These are phyloP conservation scores for Moxostoma hubbsi DNA, from an alignment of 2,797 vertebrate genomes.

Conservation along the genomic window DNA sequence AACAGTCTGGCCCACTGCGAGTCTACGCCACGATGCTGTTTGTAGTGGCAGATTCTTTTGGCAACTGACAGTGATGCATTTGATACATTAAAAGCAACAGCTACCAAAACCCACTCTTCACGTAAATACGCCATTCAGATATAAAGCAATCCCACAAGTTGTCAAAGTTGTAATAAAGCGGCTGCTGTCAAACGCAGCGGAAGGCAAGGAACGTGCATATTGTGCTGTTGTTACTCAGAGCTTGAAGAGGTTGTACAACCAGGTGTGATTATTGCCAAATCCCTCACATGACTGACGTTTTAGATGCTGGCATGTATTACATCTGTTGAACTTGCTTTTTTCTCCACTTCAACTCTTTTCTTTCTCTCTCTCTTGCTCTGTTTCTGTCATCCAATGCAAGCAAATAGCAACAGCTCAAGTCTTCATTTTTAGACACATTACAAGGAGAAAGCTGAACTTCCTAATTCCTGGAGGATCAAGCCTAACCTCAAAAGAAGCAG, in stretches of 20 bases:
- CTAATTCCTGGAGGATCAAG: slow-evolving; percentile 46
- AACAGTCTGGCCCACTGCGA: slow-evolving; percentile 20
- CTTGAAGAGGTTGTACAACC: slow-evolving; percentile 48
- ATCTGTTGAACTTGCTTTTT: slow-evolving; percentile 51
- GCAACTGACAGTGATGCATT: slow-evolving; percentile 72
- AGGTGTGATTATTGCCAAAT: slow-evolving; percentile 48
- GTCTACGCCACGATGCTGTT: slow-evolving; percentile 2
- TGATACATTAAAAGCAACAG: slow-evolving; percentile 64
- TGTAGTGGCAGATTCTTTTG: slow-evolving; percentile 56
- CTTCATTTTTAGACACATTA: slow-evolving; percentile 42
- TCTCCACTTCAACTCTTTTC: slow-evolving; percentile 52
- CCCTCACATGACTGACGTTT: slow-evolving; percentile 57
- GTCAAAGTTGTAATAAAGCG: slow-evolving; percentile 61
- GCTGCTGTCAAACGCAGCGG: slow-evolving; percentile 29
- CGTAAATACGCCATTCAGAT: slow-evolving; percentile 68
- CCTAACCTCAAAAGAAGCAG: slow-evolving; percentile 47
- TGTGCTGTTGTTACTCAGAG: slow-evolving; percentile 37
- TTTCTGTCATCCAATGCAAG: slow-evolving; percentile 39
- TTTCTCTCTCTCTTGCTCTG: slow-evolving; percentile 55
- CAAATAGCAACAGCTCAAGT: slow-evolving; percentile 33
- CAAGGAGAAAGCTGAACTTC: slow-evolving; percentile 50
- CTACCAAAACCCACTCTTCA: slow-evolving; percentile 67
- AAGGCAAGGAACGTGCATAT: slow-evolving; percentile 24
- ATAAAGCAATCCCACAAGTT: slow-evolving; percentile 63
- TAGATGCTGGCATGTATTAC: slow-evolving; percentile 63